A percentile compares a stretch with the other conserved stretches of the same genome.
Conservation (phyloP, 1,140 invertebrate genomes). For the Procambarus virginalis region DNA sequence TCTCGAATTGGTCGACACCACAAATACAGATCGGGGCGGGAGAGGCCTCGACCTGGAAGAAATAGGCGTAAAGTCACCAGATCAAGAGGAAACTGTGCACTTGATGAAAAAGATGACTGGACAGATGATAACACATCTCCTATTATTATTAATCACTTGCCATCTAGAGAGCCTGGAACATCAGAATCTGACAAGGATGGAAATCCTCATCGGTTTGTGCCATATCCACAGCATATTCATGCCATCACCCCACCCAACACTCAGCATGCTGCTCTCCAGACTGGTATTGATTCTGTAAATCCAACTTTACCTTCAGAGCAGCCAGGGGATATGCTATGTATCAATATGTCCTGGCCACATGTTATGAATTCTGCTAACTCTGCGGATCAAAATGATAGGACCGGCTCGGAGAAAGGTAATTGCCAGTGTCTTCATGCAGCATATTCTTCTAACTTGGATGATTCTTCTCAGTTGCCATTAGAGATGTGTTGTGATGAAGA, state of each 20-base stretch:
- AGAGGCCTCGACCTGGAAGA: slow-evolving; percentile 35
- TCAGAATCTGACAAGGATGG: slow-evolving; percentile 55
- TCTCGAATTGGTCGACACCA: slow-evolving; percentile 13
- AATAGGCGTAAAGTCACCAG: slow-evolving; percentile 32
- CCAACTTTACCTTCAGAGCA: slow-evolving; percentile 10
- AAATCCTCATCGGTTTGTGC: slow-evolving; percentile 25
- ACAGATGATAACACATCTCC: slow-evolving; percentile 52
- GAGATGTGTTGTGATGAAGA: slow-evolving; percentile 36
- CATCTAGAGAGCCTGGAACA: slow-evolving; percentile 31
- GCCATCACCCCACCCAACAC: slow-evolving; percentile 16
- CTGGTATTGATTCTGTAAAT: slow-evolving; percentile 16
- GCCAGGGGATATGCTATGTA: slow-evolving; percentile 27
- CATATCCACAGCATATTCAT: slow-evolving; percentile 43
- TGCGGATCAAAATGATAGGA: slow-evolving; percentile 14
- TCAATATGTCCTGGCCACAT: slow-evolving; percentile 55
- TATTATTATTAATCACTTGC: slow-evolving; percentile 54
- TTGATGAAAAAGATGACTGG: slow-evolving; percentile 46
- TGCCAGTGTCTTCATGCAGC: slow-evolving; percentile 36
- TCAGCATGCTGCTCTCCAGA: slow-evolving; percentile 34
- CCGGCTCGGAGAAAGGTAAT: background rate
- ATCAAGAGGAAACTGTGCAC: slow-evolving; percentile 28
- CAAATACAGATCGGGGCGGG: slow-evolving; percentile 26
- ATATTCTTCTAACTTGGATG: slow-evolving; percentile 47
- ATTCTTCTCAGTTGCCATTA: slow-evolving; percentile 24
- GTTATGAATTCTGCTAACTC: slow-evolving; percentile 32